A percentile compares a stretch with the other conserved stretches of the same genome.
phyloP scores from a whole-genome alignment of 2,797 vertebrate genomes.

The Paguma larvata region DNA sequence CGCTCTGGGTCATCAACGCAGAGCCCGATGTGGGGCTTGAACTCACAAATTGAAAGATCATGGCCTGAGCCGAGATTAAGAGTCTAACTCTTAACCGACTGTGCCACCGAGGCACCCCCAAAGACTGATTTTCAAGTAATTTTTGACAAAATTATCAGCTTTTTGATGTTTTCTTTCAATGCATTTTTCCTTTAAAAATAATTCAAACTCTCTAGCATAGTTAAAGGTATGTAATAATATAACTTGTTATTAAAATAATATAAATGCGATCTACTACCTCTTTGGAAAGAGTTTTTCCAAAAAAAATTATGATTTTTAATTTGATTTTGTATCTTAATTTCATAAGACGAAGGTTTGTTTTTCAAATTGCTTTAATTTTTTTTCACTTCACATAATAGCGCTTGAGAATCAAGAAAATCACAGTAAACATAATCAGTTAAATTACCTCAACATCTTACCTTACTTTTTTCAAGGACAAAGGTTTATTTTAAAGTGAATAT shows the following conservation, averaged over 20 bases:
- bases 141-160: slow-evolving; percentile 38
- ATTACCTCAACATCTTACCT: slow-evolving; percentile 88
- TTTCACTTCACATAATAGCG: slow-evolving; percentile 24
- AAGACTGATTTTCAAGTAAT: neutral
- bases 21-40: too few relatives aligned
- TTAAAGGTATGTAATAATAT: slow-evolving; percentile 40
- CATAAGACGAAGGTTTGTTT: slow-evolving; percentile 10
- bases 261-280: neutral
- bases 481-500: slow-evolving; percentile 30
- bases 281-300: slow-evolving; percentile 52
- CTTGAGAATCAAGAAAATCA: slow-evolving; percentile 62
- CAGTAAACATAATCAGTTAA: neutral
- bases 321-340: slow-evolving; percentile 50
- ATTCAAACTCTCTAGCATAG: neutral
- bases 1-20: too few relatives aligned
- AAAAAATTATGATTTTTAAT: slow-evolving; percentile 42
- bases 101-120: neutral
- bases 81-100: too few relatives aligned
- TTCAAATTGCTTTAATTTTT: slow-evolving; percentile 22
- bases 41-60: too few relatives aligned
- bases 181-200: slow-evolving; percentile 59
- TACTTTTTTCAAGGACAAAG: slow-evolving; percentile 78
- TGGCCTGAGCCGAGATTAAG: too few relatives aligned
- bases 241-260: neutral
- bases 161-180: slow-evolving; percentile 31